These are phyloP conservation scores for Neolamprologus hecqui DNA, from an alignment of 2,113 vertebrate genomes.

Conservation along the genomic window DNA sequence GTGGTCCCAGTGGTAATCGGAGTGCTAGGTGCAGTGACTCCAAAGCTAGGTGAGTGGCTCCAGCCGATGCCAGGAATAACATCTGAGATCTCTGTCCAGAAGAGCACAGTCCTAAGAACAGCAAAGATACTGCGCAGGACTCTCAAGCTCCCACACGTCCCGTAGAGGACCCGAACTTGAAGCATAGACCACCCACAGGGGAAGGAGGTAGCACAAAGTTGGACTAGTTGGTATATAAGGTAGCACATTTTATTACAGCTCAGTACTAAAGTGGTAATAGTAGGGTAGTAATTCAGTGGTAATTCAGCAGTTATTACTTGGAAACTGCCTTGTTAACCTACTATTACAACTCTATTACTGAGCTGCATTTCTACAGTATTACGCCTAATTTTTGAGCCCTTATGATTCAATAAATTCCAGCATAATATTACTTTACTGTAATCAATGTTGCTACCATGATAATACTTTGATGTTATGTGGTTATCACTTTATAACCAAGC, in stretches of 20 bases:
- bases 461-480: neutral
- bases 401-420: neutral
- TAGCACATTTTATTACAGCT: neutral
- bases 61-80: neutral
- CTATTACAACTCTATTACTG: neutral
- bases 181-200: neutral
- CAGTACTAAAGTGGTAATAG: neutral
- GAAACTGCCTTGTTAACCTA: neutral
- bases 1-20: neutral
- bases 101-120: neutral
- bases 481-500: neutral
- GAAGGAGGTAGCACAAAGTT: neutral
- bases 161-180: neutral
- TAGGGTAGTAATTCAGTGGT: neutral
- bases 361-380: neutral
- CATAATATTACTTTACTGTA: neutral
- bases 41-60: neutral
- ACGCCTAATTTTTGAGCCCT: neutral
- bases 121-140: neutral
- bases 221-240: neutral
- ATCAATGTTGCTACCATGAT: neutral
- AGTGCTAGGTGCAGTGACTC: neutral
- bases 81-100: neutral
- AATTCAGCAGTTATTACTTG: neutral
- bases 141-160: neutral